These are phyloP conservation scores for Drosophila glabriapex DNA, from an alignment of 2,888 invertebrate genomes.

Conservation along the genomic window DNA sequence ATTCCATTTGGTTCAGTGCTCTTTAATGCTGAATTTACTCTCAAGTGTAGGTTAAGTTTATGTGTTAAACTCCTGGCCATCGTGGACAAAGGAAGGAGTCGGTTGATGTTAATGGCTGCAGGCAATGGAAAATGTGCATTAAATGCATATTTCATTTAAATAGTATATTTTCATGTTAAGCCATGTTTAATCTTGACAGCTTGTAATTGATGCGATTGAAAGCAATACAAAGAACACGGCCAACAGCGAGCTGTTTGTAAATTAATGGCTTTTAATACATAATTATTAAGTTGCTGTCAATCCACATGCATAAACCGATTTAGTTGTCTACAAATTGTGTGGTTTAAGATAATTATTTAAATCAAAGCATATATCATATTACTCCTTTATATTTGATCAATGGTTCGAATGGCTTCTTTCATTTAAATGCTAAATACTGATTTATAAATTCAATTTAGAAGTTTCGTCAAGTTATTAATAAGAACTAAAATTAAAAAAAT, in stretches of 20 bases:
- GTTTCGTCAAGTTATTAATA: not conserved
- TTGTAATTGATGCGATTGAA: conserved; percentile 1
- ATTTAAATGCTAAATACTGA: not conserved
- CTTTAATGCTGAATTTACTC: conserved; percentile 27
- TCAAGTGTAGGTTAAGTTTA: conserved; percentile 16
- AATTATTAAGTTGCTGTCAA: conserved; percentile 1
- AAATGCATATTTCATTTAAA: conserved; percentile 15
- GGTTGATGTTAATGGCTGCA: conserved; percentile 22
- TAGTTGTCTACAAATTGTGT: not conserved
- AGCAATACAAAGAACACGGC: not conserved
- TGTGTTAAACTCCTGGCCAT: conserved; percentile 36
- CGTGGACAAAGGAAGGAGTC: conserved; percentile 10
- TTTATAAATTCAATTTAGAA: not conserved
- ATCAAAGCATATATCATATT: not conserved
- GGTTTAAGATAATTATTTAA: not conserved
- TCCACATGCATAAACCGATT: not conserved
- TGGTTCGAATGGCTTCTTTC: not conserved
- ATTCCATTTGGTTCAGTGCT: conserved; percentile 53
- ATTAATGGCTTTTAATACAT: not conserved
- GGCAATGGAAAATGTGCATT: conserved; percentile 21
- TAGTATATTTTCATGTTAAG: not conserved
- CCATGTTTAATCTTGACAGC: not conserved
- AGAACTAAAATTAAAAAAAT: not conserved
- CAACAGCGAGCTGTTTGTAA: not conserved
- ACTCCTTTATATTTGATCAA: not conserved